Conservation (phyloP, 2,113 vertebrate genomes). For the Coregonus clupeaformis region DNA sequence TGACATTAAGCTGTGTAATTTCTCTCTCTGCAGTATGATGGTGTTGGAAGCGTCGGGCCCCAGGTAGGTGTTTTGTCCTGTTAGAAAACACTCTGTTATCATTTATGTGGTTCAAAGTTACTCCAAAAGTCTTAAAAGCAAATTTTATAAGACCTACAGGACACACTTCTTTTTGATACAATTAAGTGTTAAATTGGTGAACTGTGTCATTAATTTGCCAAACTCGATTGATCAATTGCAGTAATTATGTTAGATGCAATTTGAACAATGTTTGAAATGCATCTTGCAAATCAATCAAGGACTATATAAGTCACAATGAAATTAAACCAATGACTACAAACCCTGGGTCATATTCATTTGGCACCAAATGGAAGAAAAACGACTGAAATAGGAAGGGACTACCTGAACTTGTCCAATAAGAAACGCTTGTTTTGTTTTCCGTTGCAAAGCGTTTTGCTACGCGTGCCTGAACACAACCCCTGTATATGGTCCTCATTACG, state of each 20-base stretch:
- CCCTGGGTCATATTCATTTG: not conserved
- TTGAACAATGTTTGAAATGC: not conserved
- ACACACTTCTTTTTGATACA: too few species aligned
- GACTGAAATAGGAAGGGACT: too few species aligned
- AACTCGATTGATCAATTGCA: not conserved
- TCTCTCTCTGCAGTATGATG: conserved; percentile 46
- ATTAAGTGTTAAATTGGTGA: not conserved
- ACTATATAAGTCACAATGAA: not conserved
- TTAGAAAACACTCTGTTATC: too few species aligned
- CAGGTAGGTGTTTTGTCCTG: conserved; percentile 48
- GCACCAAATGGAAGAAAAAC: too few species aligned
- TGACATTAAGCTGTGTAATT: conserved; percentile 5
- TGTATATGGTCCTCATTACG: not conserved
- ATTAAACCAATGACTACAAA: not conserved
- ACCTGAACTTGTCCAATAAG: too few species aligned
- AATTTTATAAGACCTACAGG: too few species aligned
- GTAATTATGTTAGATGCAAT: not conserved
- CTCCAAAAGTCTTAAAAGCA: too few species aligned
- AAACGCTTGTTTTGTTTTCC: too few species aligned
- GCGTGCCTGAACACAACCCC: too few species aligned
- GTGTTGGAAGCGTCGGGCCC: conserved; percentile 43
- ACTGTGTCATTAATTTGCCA: not conserved
- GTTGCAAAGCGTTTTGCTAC: too few species aligned
- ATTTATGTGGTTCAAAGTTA: too few species aligned
- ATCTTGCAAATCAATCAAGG: not conserved